A percentile compares a stretch with the other conserved stretches of the same genome.
phyloP scores from a whole-genome alignment of 2,888 invertebrate species.

The Leuctra nigra region DNA sequence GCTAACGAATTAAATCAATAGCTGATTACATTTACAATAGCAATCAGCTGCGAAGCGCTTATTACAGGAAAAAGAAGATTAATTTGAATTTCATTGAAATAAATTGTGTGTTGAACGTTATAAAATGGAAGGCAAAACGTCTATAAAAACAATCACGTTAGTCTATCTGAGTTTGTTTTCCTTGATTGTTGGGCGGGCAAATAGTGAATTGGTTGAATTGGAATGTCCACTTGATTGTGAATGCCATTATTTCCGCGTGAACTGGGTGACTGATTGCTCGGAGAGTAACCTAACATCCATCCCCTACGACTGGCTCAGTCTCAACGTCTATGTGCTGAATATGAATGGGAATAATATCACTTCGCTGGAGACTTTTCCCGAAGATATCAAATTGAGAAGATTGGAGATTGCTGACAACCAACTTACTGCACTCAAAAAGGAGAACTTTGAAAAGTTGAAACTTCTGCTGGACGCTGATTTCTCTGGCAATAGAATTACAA shows the following conservation, averaged over 20 bases:
- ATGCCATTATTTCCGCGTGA: conserved; percentile 67
- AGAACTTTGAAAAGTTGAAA: conserved; percentile 56
- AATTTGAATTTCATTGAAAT: no score
- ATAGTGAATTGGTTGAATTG: conserved; percentile 42
- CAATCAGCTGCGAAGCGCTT: no score
- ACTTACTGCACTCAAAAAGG: conserved; percentile 51
- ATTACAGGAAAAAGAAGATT: no score
- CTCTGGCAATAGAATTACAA: conserved; percentile 57
- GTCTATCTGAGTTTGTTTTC: neutral
- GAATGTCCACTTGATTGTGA: conserved; percentile 65
- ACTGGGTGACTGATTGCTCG: conserved; percentile 71
- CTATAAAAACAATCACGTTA: neutral
- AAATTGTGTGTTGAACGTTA: no score
- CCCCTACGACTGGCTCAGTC: conserved; percentile 56
- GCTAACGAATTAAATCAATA: no score
- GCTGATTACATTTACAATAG: no score
- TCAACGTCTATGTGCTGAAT: conserved; percentile 62
- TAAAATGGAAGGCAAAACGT: neutral
- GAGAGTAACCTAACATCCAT: conserved; percentile 64
- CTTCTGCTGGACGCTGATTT: conserved; percentile 65
- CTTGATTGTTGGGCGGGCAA: neutral
- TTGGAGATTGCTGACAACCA: conserved; percentile 62
- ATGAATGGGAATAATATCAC: conserved; percentile 62
- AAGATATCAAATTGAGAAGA: conserved; percentile 60
- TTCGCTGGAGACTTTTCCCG: conserved; percentile 52